Percentiles rank a stretch among this genome's conserved stretches.
phyloP scores from a whole-genome alignment of 2,888 invertebrate genomes.

The Rotaria magnacalcarata region DNA sequence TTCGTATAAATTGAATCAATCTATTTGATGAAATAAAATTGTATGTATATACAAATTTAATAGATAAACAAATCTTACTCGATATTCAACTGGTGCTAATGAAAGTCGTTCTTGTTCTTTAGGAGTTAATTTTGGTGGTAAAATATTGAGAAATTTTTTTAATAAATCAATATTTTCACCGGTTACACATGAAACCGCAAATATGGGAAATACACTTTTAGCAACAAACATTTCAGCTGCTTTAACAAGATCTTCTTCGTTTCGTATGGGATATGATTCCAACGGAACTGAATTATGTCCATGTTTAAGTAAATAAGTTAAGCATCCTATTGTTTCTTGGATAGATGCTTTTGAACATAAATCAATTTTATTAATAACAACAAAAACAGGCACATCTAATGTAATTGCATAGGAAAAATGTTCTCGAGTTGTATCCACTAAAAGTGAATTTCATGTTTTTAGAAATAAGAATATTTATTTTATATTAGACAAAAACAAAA shows the following conservation, averaged over 20 bases:
- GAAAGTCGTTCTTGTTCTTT: slow-evolving; percentile 3
- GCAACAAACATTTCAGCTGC: slow-evolving; percentile 39
- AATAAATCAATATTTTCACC: slow-evolving; percentile 65
- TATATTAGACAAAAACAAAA: not conserved
- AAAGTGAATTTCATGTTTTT: not conserved
- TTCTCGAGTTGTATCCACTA: slow-evolving; percentile 70
- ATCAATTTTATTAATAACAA: slow-evolving; percentile 90
- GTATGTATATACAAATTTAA: not conserved
- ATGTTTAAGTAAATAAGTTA: slow-evolving; percentile 37
- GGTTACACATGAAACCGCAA: slow-evolving; percentile 43
- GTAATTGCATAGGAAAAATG: slow-evolving; percentile 73
- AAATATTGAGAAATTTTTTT: slow-evolving; percentile 77
- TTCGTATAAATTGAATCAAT: slow-evolving; percentile 45
- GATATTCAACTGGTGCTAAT: not conserved
- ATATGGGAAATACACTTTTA: slow-evolving; percentile 40
- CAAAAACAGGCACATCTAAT: slow-evolving; percentile 74
- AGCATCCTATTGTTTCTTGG: slow-evolving; percentile 58
- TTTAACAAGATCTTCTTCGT: slow-evolving; percentile 36
- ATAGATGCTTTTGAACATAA: slow-evolving; percentile 64
- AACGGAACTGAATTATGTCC: slow-evolving; percentile 7
- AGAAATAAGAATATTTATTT: no score
- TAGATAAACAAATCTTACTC: not conserved
- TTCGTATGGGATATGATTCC: not conserved
- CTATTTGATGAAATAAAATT: not conserved
- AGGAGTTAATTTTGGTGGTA: slow-evolving; percentile 63